These are phyloP conservation scores for Loriculus beryllinus DNA, from an alignment of 2,797 vertebrate genomes.

Conservation along the genomic window DNA sequence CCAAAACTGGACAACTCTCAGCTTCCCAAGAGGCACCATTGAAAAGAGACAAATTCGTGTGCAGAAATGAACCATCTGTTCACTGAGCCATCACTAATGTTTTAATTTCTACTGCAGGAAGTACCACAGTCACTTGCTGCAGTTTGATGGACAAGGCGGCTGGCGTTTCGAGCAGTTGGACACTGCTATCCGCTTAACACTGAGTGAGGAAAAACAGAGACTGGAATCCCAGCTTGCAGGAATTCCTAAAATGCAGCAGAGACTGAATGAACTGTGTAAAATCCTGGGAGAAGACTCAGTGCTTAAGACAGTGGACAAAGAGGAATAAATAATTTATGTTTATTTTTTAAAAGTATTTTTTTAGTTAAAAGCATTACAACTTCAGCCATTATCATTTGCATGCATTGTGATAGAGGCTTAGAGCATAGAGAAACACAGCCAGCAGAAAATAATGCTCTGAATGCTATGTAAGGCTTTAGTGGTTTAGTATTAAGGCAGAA, in stretches of 20 bases:
- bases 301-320: constrained; percentile 83
- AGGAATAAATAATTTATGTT: constrained; percentile 71
- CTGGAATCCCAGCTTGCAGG: constrained; percentile 94
- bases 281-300: constrained; percentile 97
- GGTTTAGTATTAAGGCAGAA: constrained; percentile 42
- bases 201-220: constrained; percentile 97
- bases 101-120: constrained; percentile 83
- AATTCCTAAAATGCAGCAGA: constrained; percentile 95
- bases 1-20: neutral
- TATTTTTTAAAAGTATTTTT: constrained; percentile 64
- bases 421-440: constrained; percentile 45
- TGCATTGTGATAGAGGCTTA: constrained; percentile 69
- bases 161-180: constrained; percentile 97
- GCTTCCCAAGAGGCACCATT: neutral
- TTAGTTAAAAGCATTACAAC: constrained; percentile 59
- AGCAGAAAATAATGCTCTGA: constrained; percentile 60
- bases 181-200: constrained; percentile 89
- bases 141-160: constrained; percentile 96
- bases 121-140: constrained; percentile 96
- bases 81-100: neutral
- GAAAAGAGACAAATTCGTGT: neutral
- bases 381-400: constrained; percentile 66
- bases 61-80: neutral
- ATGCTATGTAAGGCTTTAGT: constrained; percentile 49
- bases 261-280: constrained; percentile 95